Conservation (phyloP, 2,888 invertebrate species). For the Parelbella ahira region DNA sequence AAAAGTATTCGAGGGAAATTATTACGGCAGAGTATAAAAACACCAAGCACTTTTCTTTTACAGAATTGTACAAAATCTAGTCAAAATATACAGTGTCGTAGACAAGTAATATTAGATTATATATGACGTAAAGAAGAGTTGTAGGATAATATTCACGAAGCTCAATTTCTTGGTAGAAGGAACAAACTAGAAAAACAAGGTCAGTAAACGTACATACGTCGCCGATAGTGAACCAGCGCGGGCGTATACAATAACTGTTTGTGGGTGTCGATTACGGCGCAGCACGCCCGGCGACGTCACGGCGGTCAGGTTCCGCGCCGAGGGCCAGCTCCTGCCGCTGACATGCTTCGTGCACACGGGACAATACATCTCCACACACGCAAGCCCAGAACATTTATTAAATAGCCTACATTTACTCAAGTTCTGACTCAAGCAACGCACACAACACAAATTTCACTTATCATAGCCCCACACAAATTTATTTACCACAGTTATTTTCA, state of each 20-base stretch:
- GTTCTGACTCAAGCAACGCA: not conserved
- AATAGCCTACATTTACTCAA: slow-evolving; percentile 10
- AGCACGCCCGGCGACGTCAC: slow-evolving; percentile 41
- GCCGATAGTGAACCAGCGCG: slow-evolving; percentile 16
- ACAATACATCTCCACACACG: slow-evolving; percentile 45
- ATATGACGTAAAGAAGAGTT: too few species aligned
- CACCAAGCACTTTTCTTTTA: too few species aligned
- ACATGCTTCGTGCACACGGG: slow-evolving; percentile 62
- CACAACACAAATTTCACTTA: too few species aligned
- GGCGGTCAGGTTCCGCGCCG: slow-evolving; percentile 64
- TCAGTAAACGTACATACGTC: slow-evolving; percentile 17
- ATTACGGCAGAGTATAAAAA: too few species aligned
- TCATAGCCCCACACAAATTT: too few species aligned
- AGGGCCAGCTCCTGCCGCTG: slow-evolving; percentile 55
- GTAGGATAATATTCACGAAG: too few species aligned
- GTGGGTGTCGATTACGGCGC: slow-evolving; percentile 63
- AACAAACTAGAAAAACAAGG: slow-evolving; percentile 13
- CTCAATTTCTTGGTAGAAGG: too few species aligned
- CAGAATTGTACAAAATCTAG: too few species aligned
- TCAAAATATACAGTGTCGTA: too few species aligned
- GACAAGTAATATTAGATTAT: too few species aligned
- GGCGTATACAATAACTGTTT: slow-evolving; percentile 26
- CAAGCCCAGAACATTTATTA: slow-evolving; percentile 9
- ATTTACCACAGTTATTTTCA: too few species aligned
- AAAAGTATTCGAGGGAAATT: too few species aligned